Conservation (phyloP, 2,113 vertebrate genomes). For the Vireo altiloquus region DNA sequence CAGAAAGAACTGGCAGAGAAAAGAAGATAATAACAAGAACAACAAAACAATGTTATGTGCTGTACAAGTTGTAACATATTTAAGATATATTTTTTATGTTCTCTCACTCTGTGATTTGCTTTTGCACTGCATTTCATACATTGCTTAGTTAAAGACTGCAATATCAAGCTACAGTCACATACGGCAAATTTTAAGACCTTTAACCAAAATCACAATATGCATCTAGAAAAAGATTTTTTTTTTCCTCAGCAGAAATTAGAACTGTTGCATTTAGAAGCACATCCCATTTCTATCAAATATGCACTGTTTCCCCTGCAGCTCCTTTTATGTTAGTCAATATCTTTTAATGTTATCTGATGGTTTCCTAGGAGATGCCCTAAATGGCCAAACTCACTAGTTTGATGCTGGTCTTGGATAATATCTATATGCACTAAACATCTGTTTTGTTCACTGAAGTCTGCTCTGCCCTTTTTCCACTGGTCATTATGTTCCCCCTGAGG, state of each 20-base stretch:
- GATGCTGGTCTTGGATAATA: conserved; percentile 69
- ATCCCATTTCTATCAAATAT: conserved; percentile 55
- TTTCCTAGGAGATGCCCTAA: conserved; percentile 82
- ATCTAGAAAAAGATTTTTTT: neutral
- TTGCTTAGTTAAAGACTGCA: conserved; percentile 3
- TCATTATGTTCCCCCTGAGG: conserved; percentile 60
- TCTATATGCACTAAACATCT: conserved; percentile 72
- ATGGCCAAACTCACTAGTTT: conserved; percentile 63
- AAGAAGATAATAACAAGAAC: neutral
- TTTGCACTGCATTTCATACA: neutral
- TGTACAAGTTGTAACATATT: neutral
- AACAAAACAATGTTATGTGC: neutral
- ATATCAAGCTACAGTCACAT: neutral
- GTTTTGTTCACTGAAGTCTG: conserved; percentile 69
- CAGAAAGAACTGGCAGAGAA: neutral
- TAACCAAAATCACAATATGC: neutral
- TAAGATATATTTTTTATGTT: neutral
- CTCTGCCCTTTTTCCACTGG: conserved; percentile 65
- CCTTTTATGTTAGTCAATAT: conserved; percentile 76
- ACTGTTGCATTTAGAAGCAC: conserved; percentile 42
- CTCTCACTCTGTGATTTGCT: neutral
- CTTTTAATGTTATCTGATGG: conserved; percentile 75
- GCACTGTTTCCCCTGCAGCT: conserved; percentile 61
- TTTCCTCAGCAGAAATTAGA: conserved; percentile 48
- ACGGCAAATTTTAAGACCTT: neutral